Evolutionary conservation across 2,113 vertebrate genomes (phyloP), one percentile per base, ranked within the genome.

Genomic region (Gambusia affinis): DNA sequence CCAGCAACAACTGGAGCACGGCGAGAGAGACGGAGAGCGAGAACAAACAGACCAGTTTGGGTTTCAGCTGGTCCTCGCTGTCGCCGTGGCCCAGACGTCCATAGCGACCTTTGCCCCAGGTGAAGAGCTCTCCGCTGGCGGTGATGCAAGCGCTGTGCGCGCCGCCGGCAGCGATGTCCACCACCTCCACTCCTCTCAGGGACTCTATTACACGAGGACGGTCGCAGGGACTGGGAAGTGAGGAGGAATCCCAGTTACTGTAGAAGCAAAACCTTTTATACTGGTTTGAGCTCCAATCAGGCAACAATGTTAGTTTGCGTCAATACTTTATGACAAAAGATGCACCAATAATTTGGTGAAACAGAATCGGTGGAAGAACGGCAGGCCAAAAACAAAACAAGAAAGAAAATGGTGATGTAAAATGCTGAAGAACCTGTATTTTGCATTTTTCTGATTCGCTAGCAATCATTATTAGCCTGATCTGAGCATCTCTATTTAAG

Each of bases 121-220:
- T 98, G 89, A 99, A 99, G 57, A 99, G 97, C 89, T 98, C 98
- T 51, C 98, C 98, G 0, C 96, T 97, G 72, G 97, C 94, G 4
- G 98, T 97, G 78, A 99, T 97, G 11, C 98, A 99, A 0, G 98
- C 98, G 0, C 98, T 99, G 93, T 99, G 98, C 0, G 98, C 98
- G 65, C 98, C 98, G 2, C 98, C 98, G 0, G 98, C 97, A 24
- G 98, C 98, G 0, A 99, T 95, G 64, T 99, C 97, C 63, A 98
- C 95, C 83, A 99, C 97, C 88, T 99, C 98, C 78, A 97, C 95
- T 11, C 97, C 98, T 65, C 98, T 91, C 86, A 99, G 92, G 31
- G 98, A 99, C 87, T 99, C 98, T 3, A 99, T 96, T 30, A 99
- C 98, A 76, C 98, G 97, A 63, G 98, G 98, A 11, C 98, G 96